phyloP scores from a whole-genome alignment of 2,888 invertebrate species.

The Pinctada fucata region DNA sequence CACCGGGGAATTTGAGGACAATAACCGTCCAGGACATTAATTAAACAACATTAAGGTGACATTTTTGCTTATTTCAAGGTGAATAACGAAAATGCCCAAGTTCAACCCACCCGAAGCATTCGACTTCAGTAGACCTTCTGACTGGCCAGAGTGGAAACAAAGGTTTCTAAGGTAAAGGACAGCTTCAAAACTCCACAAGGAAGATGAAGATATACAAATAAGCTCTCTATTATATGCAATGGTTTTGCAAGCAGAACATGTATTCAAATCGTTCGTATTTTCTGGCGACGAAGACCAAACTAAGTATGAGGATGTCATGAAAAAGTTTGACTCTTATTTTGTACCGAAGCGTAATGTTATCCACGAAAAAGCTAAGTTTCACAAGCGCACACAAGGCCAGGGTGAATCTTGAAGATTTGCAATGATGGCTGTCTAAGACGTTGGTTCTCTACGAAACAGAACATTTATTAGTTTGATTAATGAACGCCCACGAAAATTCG shows the following conservation, averaged over 20 bases:
- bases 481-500: too few relatives aligned
- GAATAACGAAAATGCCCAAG: not conserved
- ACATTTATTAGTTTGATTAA: too few relatives aligned
- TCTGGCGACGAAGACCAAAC: constrained; percentile 20
- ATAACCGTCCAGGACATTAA: too few relatives aligned
- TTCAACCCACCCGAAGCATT: constrained; percentile 27
- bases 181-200: constrained; percentile 44
- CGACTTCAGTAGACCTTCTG: too few relatives aligned
- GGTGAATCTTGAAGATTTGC: too few relatives aligned
- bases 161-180: constrained; percentile 34
- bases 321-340: constrained; percentile 39
- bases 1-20: too few relatives aligned
- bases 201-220: constrained; percentile 37
- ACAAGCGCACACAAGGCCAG: constrained; percentile 25
- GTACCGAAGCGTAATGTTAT: constrained; percentile 41
- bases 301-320: constrained; percentile 32
- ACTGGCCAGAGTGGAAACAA: constrained; percentile 45
- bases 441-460: too few relatives aligned
- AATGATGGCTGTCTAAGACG: too few relatives aligned
- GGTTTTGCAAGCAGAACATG: constrained; percentile 39
- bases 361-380: constrained; percentile 43
- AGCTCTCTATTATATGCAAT: constrained; percentile 33
- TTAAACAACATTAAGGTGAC: not conserved
- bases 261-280: constrained; percentile 33
- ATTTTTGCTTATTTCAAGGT: too few relatives aligned